These are phyloP conservation scores for Tethya wilhelma DNA, from an alignment of 37 sponge, comb jelly and placozoan species.

Conservation along the genomic window DNA sequence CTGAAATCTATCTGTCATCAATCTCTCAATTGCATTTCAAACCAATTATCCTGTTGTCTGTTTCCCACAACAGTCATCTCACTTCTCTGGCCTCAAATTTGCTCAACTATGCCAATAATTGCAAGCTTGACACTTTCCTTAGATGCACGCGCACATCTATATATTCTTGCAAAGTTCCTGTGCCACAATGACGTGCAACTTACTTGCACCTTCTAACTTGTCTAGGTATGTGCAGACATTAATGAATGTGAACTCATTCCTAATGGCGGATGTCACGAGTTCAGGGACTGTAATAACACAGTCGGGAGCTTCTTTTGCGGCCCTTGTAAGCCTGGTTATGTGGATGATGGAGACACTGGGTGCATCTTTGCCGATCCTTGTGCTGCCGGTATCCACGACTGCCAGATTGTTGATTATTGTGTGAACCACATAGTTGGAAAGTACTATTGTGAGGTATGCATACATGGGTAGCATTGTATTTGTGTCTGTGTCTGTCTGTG, in stretches of 20 bases:
- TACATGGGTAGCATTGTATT: too few relatives aligned
- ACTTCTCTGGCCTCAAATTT: too few relatives aligned
- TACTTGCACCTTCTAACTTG: too few relatives aligned
- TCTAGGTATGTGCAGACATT: slow-evolving; percentile 83
- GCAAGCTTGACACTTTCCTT: not conserved
- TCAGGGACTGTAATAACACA: slow-evolving; percentile 70
- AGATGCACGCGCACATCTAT: not conserved
- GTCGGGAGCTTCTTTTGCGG: slow-evolving; percentile 73
- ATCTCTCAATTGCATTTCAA: too few relatives aligned
- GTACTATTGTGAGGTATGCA: slow-evolving; percentile 62
- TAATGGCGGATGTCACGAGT: slow-evolving; percentile 64
- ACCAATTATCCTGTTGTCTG: too few relatives aligned
- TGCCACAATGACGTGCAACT: not conserved
- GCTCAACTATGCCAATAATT: not conserved
- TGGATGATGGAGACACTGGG: slow-evolving; percentile 43
- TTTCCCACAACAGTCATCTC: too few relatives aligned
- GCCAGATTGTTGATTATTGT: slow-evolving; percentile 68
- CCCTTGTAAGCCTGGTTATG: slow-evolving; percentile 78
- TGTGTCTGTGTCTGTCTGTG: too few relatives aligned
- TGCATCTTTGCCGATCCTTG: slow-evolving; percentile 85
- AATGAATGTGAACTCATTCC: slow-evolving; percentile 68
- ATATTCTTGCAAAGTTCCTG: not conserved
- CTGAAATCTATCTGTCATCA: too few relatives aligned
- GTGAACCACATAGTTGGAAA: slow-evolving; percentile 53
- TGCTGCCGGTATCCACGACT: slow-evolving; percentile 63